Percentiles rank a stretch among this genome's conserved stretches.
These are phyloP conservation scores for Philopotamus ludificatus DNA, from an alignment of 1,140 invertebrate species.

Conservation along the genomic window DNA sequence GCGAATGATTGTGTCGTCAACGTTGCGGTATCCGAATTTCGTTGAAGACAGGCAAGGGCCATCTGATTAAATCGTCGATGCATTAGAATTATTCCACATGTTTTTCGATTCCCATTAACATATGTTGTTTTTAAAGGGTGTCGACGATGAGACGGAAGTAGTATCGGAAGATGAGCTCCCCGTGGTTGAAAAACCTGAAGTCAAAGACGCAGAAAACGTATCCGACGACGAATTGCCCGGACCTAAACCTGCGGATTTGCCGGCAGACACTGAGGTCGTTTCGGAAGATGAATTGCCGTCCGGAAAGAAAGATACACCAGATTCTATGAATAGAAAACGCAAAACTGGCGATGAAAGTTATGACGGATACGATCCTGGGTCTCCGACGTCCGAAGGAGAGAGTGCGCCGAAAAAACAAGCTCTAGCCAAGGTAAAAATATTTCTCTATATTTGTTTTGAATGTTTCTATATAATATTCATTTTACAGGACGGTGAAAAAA, in stretches of 20 bases:
- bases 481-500: conserved; percentile 56
- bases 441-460: conserved; percentile 7
- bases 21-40: conserved; percentile 31
- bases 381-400: conserved; percentile 73
- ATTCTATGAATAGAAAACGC: conserved; percentile 53
- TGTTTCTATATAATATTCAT: neutral
- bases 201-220: conserved; percentile 52
- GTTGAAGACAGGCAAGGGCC: conserved; percentile 40
- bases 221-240: conserved; percentile 70
- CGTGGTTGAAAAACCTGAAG: conserved; percentile 55
- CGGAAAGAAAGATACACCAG: conserved; percentile 53
- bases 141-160: conserved; percentile 68
- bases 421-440: conserved; percentile 54
- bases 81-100: neutral
- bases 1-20: conserved; percentile 35
- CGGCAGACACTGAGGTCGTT: conserved; percentile 67
- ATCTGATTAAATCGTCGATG: conserved; percentile 31
- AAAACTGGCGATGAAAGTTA: conserved; percentile 59
- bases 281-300: conserved; percentile 64
- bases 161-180: conserved; percentile 81
- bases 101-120: neutral
- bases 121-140: neutral
- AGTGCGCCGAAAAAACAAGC: conserved; percentile 66
- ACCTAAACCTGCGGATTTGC: conserved; percentile 71
- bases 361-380: conserved; percentile 74